phyloP scores from a whole-genome alignment of 2,113 vertebrate genomes.

The Nansenia antarctica region DNA sequence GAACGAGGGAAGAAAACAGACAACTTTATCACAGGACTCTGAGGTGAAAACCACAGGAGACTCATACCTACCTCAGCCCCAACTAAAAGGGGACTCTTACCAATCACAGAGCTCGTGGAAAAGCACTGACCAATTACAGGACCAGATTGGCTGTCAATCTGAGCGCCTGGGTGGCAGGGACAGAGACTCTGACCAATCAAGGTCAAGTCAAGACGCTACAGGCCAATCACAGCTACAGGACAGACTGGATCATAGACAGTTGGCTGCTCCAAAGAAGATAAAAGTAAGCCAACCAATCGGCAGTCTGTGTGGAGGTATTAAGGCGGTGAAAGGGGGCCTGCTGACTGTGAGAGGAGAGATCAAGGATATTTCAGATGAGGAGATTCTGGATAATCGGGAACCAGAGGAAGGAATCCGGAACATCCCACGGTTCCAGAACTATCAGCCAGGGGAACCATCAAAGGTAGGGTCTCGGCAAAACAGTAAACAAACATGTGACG shows the following conservation, averaged over 20 bases:
- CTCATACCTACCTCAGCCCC: not conserved
- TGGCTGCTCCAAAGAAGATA: constrained; percentile 51
- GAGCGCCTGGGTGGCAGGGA: not conserved
- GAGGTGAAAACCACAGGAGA: not conserved
- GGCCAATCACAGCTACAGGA: constrained; percentile 23
- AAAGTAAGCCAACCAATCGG: constrained; percentile 71
- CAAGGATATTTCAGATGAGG: constrained; percentile 80
- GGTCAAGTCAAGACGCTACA: not conserved
- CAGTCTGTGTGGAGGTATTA: constrained; percentile 54
- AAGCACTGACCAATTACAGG: not conserved
- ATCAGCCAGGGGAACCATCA: constrained; percentile 83
- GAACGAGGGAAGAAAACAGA: constrained; percentile 11
- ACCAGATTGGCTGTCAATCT: not conserved
- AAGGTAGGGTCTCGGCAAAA: constrained; percentile 69
- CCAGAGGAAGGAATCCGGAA: constrained; percentile 81
- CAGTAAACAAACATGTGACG: not conserved
- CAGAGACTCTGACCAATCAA: fast-evolving
- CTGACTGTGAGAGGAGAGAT: constrained; percentile 80
- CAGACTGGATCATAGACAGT: constrained; percentile 43
- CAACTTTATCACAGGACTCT: not conserved
- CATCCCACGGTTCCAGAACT: constrained; percentile 86
- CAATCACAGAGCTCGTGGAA: constrained; percentile 19
- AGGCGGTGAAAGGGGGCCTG: constrained; percentile 20
- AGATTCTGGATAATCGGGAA: constrained; percentile 84
- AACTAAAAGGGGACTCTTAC: not conserved